phyloP scores from a whole-genome alignment of 2,113 vertebrate genomes.

The Perca flavescens region DNA sequence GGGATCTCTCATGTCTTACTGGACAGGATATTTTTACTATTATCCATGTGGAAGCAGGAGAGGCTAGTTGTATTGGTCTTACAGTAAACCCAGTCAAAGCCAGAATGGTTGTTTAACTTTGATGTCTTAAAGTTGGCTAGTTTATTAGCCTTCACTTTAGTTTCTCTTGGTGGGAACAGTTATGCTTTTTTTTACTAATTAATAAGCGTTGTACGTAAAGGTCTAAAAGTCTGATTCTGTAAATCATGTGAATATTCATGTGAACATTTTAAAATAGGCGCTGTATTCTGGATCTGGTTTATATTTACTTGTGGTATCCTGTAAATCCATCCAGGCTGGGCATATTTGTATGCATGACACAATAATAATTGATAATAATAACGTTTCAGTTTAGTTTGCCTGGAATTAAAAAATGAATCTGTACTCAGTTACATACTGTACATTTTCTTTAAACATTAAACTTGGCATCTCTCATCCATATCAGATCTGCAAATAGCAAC shows the following conservation, averaged over 20 bases:
- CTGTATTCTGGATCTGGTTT: neutral
- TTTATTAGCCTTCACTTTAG: neutral
- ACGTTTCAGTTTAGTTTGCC: neutral
- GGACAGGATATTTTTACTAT: neutral
- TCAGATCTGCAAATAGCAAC: conserved; percentile 2
- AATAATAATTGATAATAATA: too few species aligned
- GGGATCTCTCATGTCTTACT: neutral
- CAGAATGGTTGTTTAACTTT: neutral
- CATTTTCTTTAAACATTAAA: neutral
- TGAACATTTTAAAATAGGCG: neutral
- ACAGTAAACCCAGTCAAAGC: neutral
- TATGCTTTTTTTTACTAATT: neutral
- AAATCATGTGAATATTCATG: neutral
- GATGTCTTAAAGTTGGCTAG: too few species aligned
- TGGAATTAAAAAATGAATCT: neutral
- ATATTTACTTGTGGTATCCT: neutral
- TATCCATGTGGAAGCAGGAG: neutral
- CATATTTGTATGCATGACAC: neutral
- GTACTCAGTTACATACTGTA: neutral
- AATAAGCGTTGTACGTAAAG: neutral
- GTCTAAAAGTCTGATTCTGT: neutral
- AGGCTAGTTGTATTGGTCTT: neutral
- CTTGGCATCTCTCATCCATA: neutral
- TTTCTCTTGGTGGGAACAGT: neutral
- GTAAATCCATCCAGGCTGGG: neutral